Evolutionary conservation across 2,888 invertebrate genomes (phyloP).

Genomic region (Endomychus coccineus): DNA sequence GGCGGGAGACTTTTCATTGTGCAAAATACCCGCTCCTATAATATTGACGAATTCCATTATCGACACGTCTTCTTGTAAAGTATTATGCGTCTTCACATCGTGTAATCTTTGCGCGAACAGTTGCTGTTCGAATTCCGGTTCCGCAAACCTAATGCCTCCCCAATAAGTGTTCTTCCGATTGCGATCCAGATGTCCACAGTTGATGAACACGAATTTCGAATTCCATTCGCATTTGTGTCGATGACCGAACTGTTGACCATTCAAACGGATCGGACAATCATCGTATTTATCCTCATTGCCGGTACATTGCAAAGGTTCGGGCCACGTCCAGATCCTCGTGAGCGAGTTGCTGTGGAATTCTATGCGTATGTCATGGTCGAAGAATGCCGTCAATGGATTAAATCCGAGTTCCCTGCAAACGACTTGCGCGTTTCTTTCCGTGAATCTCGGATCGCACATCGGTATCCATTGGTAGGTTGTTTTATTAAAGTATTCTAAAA

Average conservation of each 20-base stretch:
- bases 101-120: conserved; percentile 75
- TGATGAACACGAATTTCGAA: conserved; percentile 85
- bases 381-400: conserved; percentile 81
- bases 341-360: conserved; percentile 86
- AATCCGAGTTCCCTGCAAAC: conserved; percentile 90
- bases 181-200: conserved; percentile 71
- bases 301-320: conserved; percentile 81
- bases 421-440: conserved; percentile 93
- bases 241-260: conserved; percentile 83
- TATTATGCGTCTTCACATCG: conserved; percentile 71
- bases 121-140: conserved; percentile 82
- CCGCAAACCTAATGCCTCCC: conserved; percentile 93
- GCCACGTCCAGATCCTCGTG: conserved; percentile 88
- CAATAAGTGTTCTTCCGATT: conserved; percentile 68
- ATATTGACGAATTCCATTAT: conserved; percentile 72
- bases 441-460: conserved; percentile 91
- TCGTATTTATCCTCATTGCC: conserved; percentile 70
- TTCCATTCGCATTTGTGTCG: conserved; percentile 84
- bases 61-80: conserved; percentile 64
- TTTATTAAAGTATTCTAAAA: conserved; percentile 88
- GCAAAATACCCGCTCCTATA: conserved; percentile 88
- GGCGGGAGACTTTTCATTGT: conserved; percentile 90
- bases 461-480: conserved; percentile 97
- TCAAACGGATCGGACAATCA: conserved; percentile 80
- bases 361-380: conserved; percentile 75